Percentiles rank a stretch among this genome's conserved stretches.
Conservation (phyloP, 2,797 vertebrate genomes). For the Acipenser ruthenus region DNA sequence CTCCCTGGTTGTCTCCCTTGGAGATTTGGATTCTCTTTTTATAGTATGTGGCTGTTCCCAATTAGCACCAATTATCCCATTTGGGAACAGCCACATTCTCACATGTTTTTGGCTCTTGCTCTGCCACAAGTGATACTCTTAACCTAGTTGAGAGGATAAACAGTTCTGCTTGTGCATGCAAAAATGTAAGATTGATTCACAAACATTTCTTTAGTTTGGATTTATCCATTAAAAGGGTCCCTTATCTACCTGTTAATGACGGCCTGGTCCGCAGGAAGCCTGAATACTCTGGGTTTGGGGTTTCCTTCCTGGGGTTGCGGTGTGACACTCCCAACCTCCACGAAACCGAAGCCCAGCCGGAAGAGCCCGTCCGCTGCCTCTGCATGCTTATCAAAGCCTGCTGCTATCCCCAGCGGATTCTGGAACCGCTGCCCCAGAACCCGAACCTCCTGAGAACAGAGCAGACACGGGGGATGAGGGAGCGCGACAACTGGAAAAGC, state of each 20-base stretch:
- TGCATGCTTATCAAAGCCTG: slow-evolving; percentile 91
- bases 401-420: slow-evolving; percentile 88
- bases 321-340: slow-evolving; percentile 89
- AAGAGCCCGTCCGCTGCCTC: slow-evolving; percentile 87
- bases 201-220: too few relatives aligned
- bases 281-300: slow-evolving; percentile 82
- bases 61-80: too few relatives aligned
- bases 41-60: too few relatives aligned
- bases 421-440: slow-evolving; percentile 74
- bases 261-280: slow-evolving; percentile 70
- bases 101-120: too few relatives aligned
- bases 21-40: too few relatives aligned
- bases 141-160: too few relatives aligned
- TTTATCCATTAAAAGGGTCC: too few relatives aligned
- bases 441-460: slow-evolving; percentile 63
- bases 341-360: slow-evolving; percentile 88
- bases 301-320: slow-evolving; percentile 89
- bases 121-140: too few relatives aligned
- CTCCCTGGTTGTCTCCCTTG: too few relatives aligned
- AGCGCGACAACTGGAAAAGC: neutral
- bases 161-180: too few relatives aligned
- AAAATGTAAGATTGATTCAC: too few relatives aligned
- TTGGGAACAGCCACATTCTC: too few relatives aligned
- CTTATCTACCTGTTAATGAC: slow-evolving; percentile 81
- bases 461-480: neutral